These are phyloP conservation scores for Ammospiza maritima DNA, from an alignment of 2,797 vertebrate genomes.

Conservation along the genomic window DNA sequence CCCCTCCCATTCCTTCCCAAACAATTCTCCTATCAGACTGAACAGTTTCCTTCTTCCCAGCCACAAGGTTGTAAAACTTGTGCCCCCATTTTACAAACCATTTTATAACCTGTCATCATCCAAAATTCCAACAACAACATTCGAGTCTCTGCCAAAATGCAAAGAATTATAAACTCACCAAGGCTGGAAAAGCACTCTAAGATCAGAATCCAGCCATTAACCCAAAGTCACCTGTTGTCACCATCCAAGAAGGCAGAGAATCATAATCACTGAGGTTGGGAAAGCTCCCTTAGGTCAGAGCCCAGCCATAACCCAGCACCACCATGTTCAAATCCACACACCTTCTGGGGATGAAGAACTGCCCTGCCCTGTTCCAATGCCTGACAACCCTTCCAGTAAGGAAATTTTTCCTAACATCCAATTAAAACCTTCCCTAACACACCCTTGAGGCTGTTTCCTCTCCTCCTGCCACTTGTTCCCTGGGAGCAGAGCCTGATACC, in stretches of 20 bases:
- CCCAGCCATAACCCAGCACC: not conserved
- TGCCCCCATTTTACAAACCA: not conserved
- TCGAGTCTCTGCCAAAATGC: not conserved
- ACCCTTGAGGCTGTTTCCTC: not conserved
- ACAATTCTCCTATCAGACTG: not conserved
- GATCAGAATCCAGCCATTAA: not conserved
- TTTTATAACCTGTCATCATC: not conserved
- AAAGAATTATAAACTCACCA: not conserved
- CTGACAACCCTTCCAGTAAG: not conserved
- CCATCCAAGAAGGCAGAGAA: not conserved
- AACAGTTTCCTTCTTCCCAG: not conserved
- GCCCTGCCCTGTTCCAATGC: not conserved
- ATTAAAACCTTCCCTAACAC: not conserved
- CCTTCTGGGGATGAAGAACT: not conserved
- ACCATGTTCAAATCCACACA: not conserved
- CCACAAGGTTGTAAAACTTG: not conserved
- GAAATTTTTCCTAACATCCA: not conserved
- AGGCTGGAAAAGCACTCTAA: not conserved
- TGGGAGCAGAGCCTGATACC: not conserved
- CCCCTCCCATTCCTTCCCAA: not conserved
- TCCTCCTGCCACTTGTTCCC: not conserved
- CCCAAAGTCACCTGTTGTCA: too few species aligned
- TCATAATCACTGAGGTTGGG: not conserved
- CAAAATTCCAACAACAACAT: not conserved
- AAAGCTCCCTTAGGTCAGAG: not conserved